A percentile compares a stretch with the other conserved stretches of the same genome.
Evolutionary conservation across 2,888 invertebrate genomes (phyloP).

Genomic region (Maniola hyperantus): DNA sequence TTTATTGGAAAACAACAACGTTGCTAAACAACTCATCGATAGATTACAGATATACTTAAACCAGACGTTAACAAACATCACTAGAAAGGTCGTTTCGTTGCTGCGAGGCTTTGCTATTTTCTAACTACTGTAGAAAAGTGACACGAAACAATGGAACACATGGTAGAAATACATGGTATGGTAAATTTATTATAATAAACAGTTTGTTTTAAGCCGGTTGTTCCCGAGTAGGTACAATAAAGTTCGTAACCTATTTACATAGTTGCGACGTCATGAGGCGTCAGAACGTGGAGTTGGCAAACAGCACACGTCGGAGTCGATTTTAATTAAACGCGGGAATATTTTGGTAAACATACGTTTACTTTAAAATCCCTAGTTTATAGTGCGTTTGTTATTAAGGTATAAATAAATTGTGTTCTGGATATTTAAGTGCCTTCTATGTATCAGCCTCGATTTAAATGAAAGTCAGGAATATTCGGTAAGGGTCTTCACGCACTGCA

Average conservation of each 20-base stretch:
- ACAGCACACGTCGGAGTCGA: conserved; percentile 40
- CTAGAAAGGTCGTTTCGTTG: not conserved
- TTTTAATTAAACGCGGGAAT: conserved; percentile 48
- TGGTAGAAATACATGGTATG: not conserved
- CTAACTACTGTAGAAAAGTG: not conserved
- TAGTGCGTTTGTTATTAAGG: not conserved
- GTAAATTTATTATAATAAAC: conserved; percentile 34
- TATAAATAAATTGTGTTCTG: not conserved
- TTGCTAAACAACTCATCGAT: no score
- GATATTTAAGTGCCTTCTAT: not conserved
- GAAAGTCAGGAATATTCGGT: no score
- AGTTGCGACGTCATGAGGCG: conserved; percentile 35
- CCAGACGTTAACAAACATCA: no score
- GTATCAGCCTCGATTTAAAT: no score
- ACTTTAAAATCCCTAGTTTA: conserved; percentile 27
- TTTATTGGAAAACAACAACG: no score
- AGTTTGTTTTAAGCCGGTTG: conserved; percentile 32
- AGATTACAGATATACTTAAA: no score
- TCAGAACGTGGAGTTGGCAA: conserved; percentile 43
- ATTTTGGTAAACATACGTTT: conserved; percentile 32
- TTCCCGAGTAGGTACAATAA: conserved; percentile 41
- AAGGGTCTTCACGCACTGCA: no score
- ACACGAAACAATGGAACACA: not conserved
- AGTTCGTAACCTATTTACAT: conserved; percentile 42
- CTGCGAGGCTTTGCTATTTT: not conserved